Evolutionary conservation across 2,888 invertebrate genomes (phyloP).

Genomic region (Lithodes maja): DNA sequence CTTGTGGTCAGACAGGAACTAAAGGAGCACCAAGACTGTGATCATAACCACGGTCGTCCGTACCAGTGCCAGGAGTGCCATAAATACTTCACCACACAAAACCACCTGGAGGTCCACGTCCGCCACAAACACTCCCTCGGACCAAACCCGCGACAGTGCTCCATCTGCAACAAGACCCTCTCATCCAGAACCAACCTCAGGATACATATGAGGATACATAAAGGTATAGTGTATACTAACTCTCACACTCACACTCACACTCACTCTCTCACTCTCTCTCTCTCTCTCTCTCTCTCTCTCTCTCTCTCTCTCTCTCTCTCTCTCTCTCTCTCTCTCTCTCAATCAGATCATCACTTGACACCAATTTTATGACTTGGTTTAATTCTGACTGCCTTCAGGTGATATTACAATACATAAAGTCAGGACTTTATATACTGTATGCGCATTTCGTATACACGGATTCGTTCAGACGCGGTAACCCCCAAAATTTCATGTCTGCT

Average conservation of each 20-base stretch:
- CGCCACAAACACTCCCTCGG: slow-evolving; percentile 61
- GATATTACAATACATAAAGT: too few species aligned
- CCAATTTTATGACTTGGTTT: too few species aligned
- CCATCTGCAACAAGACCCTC: slow-evolving; percentile 64
- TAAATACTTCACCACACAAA: slow-evolving; percentile 63
- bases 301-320: not conserved
- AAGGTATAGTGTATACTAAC: slow-evolving; percentile 37
- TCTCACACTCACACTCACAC: too few species aligned
- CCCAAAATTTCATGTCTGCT: too few species aligned
- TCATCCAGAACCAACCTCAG: slow-evolving; percentile 65
- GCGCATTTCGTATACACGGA: too few species aligned
- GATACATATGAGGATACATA: slow-evolving; percentile 65
- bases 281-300: not conserved
- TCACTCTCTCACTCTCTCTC: not conserved
- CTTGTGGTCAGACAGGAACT: slow-evolving; percentile 35
- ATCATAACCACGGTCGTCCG: slow-evolving; percentile 62
- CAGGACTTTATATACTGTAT: too few species aligned
- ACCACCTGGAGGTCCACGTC: slow-evolving; percentile 63
- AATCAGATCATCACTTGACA: too few species aligned
- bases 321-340: too few species aligned
- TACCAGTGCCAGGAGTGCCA: slow-evolving; percentile 65
- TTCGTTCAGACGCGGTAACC: too few species aligned
- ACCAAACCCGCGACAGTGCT: slow-evolving; percentile 64
- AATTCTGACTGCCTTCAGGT: too few species aligned
- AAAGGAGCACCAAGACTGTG: slow-evolving; percentile 44